Percentiles rank a stretch among this genome's conserved stretches.
phyloP scores from a whole-genome alignment of 2,888 invertebrate genomes.

The Melanostoma mellinum region DNA sequence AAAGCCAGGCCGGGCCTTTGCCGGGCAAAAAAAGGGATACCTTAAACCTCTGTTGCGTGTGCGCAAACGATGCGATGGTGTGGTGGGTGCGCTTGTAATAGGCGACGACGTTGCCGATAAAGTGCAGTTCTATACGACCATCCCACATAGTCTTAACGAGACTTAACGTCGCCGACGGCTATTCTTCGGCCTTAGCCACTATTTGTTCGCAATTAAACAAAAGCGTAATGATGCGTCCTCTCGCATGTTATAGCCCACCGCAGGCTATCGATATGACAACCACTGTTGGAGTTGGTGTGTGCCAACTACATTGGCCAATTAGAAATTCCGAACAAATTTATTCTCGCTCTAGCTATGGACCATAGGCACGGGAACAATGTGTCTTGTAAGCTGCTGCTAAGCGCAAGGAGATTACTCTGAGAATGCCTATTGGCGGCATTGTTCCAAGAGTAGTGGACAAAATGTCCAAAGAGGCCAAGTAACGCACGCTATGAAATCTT shows the following conservation, averaged over 20 bases:
- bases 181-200: slow-evolving; percentile 35
- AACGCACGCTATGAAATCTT: slow-evolving; percentile 36
- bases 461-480: slow-evolving; percentile 54
- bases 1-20: slow-evolving; percentile 31
- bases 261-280: neutral
- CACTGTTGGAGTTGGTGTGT: slow-evolving; percentile 20
- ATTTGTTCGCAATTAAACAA: slow-evolving; percentile 73
- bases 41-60: slow-evolving; percentile 30
- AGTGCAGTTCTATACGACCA: slow-evolving; percentile 21
- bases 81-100: slow-evolving; percentile 65
- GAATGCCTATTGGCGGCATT: slow-evolving; percentile 50
- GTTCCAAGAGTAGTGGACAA: slow-evolving; percentile 45
- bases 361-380: slow-evolving; percentile 30
- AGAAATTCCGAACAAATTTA: slow-evolving; percentile 72
- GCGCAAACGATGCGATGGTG: neutral
- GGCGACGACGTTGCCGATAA: slow-evolving; percentile 38
- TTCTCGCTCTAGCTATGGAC: slow-evolving; percentile 45
- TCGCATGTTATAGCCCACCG: slow-evolving; percentile 30
- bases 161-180: slow-evolving; percentile 62
- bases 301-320: slow-evolving; percentile 67
- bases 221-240: slow-evolving; percentile 70
- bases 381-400: neutral
- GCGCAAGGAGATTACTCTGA: slow-evolving; percentile 8
- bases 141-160: slow-evolving; percentile 67
- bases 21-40: slow-evolving; percentile 26